phyloP scores from a whole-genome alignment of 2,797 vertebrate genomes.

The Protonibea diacanthus region DNA sequence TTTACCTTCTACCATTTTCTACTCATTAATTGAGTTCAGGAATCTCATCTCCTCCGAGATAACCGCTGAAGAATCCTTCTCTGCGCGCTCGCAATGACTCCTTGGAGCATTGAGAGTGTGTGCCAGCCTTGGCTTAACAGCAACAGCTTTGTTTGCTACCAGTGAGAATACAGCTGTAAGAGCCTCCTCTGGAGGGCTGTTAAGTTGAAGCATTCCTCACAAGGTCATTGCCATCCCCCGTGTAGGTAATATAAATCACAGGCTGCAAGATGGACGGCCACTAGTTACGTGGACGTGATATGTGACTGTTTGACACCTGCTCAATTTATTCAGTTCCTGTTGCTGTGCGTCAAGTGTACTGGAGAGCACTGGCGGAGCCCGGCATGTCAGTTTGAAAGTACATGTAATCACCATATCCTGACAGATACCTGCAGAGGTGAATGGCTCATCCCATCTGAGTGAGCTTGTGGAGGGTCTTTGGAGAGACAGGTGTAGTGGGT shows the following conservation, averaged over 20 bases:
- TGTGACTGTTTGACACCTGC: slow-evolving; percentile 54
- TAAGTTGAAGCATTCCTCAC: slow-evolving; percentile 65
- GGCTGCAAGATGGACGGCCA: slow-evolving; percentile 40
- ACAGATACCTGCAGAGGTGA: slow-evolving; percentile 27
- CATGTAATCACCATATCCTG: slow-evolving; percentile 48
- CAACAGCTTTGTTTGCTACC: slow-evolving; percentile 60
- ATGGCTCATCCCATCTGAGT: slow-evolving; percentile 9
- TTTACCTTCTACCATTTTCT: slow-evolving; percentile 62
- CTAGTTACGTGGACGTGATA: slow-evolving; percentile 42
- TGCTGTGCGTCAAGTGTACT: not conserved
- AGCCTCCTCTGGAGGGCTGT: slow-evolving; percentile 54
- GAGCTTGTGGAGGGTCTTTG: slow-evolving; percentile 4
- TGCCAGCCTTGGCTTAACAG: slow-evolving; percentile 51
- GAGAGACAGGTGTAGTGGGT: not conserved
- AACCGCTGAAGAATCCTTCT: slow-evolving; percentile 29
- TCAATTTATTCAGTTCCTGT: slow-evolving; percentile 50
- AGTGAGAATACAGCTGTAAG: slow-evolving; percentile 32
- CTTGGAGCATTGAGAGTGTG: slow-evolving; percentile 36
- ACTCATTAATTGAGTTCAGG: slow-evolving; percentile 61
- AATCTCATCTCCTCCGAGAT: slow-evolving; percentile 45
- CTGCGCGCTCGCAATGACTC: slow-evolving; percentile 35
- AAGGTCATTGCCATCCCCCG: slow-evolving; percentile 65
- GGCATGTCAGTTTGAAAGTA: not conserved
- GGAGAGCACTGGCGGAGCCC: not conserved
- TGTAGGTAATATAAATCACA: slow-evolving; percentile 68